Conservation (phyloP, 2,113 vertebrate genomes). For the Brienomyrus longianalis region DNA sequence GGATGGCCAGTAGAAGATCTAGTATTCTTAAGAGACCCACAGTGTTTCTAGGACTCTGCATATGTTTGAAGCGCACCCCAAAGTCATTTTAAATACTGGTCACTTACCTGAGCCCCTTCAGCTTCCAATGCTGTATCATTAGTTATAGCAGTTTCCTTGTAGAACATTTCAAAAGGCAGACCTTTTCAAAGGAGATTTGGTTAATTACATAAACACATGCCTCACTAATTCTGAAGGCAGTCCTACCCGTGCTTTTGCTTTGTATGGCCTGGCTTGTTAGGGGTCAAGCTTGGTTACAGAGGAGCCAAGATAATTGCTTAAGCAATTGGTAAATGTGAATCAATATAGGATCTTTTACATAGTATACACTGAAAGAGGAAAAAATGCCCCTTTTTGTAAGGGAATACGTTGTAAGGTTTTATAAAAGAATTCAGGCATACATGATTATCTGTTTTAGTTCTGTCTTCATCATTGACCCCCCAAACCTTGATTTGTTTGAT, state of each 20-base stretch:
- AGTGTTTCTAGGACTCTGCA: not conserved
- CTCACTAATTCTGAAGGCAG: not conserved
- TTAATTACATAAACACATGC: not conserved
- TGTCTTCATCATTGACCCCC: not conserved
- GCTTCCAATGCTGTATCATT: not conserved
- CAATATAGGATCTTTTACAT: not conserved
- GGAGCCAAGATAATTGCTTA: conserved; percentile 3
- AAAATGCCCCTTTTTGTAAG: not conserved
- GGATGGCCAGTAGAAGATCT: not conserved
- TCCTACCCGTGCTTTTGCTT: not conserved
- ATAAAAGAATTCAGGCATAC: not conserved
- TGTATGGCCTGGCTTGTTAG: not conserved
- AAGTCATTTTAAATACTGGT: not conserved
- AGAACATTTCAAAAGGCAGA: not conserved
- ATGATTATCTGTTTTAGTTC: not conserved
- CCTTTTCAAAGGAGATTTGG: not conserved
- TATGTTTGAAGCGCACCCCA: not conserved
- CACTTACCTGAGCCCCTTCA: not conserved
- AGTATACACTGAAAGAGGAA: not conserved
- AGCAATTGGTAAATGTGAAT: not conserved
- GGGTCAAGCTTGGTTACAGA: not conserved
- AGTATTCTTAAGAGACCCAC: not conserved
- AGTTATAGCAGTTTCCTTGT: not conserved
- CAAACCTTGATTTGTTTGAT: not conserved
- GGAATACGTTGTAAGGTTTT: not conserved